Evolutionary conservation across 1,140 invertebrate species (phyloP), one percentile per base, ranked within the genome.

Genomic region (Hyles vespertilio): DNA sequence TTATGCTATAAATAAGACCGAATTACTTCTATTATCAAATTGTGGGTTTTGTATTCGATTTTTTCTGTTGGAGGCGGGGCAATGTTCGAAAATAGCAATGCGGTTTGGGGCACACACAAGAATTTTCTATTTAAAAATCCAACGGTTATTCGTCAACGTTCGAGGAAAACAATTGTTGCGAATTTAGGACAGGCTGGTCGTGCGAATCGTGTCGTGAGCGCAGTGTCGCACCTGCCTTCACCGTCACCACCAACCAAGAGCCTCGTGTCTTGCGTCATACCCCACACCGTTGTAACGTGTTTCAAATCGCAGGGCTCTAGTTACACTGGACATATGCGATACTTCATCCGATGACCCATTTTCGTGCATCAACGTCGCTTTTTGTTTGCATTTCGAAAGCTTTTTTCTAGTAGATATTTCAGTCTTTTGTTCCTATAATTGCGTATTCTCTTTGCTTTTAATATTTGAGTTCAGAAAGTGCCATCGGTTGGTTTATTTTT

Each of bases 331-430:
- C 73, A 61, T 59, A 61, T 71, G 67, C 65, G 68, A 70, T 73
- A 72, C 67, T 77, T 69, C 71, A 75, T 75, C 79, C 76, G 77
- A 80, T 82, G 79, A 80, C 79, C 77, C 72, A 80, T 79, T 82
- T 82, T 79, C 69, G 69, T 78, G 67, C 69, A 74, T 72, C 72
- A 69, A 59, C 67, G 58, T 77, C 66, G 66, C 72, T 79, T 61
- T 77, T 66, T 66, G 70, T 72, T 71, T 73, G 71, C 69, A 72
- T 77, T 74, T 68, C 68, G 69, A 71, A 56, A 61, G 67, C 62
- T 70, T 74, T 67, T 74, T 75, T 72, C 68, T 69, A 68, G 68
- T 65, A 65, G 63, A 61, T 67, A 67, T 63, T 65, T 61, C 60
- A 43, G 51, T 54, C 68, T 71, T 77, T 79, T 81, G 79, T 77